Evolutionary conservation across 2,113 vertebrate genomes (phyloP).

Genomic region (Myiozetetes cayanensis): DNA sequence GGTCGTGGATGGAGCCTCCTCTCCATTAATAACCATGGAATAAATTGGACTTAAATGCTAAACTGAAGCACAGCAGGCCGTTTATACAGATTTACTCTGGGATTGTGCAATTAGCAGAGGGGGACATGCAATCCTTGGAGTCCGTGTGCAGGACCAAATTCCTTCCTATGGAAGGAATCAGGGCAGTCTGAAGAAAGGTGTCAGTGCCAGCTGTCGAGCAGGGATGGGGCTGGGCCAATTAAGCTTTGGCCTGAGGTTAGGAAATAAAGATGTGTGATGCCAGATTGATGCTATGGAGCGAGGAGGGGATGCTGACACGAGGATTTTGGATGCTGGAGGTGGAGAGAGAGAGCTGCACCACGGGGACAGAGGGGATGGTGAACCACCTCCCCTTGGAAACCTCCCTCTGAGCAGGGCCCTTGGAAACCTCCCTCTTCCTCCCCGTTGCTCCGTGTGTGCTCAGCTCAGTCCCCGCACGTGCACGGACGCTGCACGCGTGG

Average conservation of each 20-base stretch:
- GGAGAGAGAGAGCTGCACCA: not conserved
- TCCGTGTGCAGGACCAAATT: not conserved
- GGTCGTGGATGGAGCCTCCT: not conserved
- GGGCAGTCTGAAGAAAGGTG: not conserved
- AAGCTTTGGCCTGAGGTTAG: not conserved
- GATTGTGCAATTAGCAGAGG: not conserved
- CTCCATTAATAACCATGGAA: not conserved
- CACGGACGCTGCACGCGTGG: not conserved
- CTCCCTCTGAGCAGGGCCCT: not conserved
- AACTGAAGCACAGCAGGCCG: not conserved
- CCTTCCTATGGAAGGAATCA: not conserved
- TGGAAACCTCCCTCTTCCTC: not conserved
- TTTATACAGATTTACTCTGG: not conserved
- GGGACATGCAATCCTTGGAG: not conserved
- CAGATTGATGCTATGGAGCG: accelerated
- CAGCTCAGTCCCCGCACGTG: not conserved
- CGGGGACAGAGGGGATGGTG: not conserved
- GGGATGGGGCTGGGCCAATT: not conserved
- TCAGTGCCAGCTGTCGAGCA: not conserved
- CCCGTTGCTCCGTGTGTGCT: not conserved
- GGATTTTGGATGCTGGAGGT: not conserved
- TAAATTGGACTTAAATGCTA: constrained; percentile 15
- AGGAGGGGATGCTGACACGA: not conserved
- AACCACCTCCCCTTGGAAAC: not conserved
- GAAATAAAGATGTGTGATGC: not conserved